Evolutionary conservation across 2,888 invertebrate species (phyloP), one percentile per base, ranked within the genome.

Genomic region (Lottia gigantea): DNA sequence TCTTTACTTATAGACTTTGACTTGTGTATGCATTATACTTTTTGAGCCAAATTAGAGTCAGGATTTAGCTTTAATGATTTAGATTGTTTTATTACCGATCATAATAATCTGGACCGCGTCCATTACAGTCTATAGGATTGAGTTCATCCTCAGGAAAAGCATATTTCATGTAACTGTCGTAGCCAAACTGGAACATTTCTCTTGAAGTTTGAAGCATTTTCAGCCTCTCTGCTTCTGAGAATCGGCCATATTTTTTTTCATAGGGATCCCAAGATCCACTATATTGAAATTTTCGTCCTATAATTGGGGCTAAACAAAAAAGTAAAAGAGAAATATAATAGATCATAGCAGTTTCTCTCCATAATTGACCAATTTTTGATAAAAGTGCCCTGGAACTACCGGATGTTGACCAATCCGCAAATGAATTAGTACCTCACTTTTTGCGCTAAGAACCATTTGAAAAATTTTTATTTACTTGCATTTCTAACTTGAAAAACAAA

Each of bases 141-240:
- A 92, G 85, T 82, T 92, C 92, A 85, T 92, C 92, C 76, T 89
- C 84, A 0, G 92, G 92, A 85, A 91, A 92, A 0, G 92, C 92
- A 86, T 91, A 88, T 77, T 90, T 89, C 91, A 92, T 91, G 85
- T 92, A 92, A 81, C 90, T 92, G 80, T 92, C 91, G 82, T 92
- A 92, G 3, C 91, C 91, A 84, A 91, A 91, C 76, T 90, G 87
- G 84, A 91, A 91, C 91, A 91, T 91, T 72, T 90, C 85, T 74
- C 86, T 88, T 25, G 90, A 89, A 76, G 90, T 89, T 46, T 85
- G 78, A 46, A 83, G 71, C 74, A 84, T 86, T 72, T 85, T 79
- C 25, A 84, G 70, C 49, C 87, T 67, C 61, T 87, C 85, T n/a
- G 68, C 74, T 79, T 88, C 85, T 12, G 85, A 82, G 73, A 88